phyloP scores from a whole-genome alignment of 1,140 invertebrate genomes.

The Ceratina australensis region DNA sequence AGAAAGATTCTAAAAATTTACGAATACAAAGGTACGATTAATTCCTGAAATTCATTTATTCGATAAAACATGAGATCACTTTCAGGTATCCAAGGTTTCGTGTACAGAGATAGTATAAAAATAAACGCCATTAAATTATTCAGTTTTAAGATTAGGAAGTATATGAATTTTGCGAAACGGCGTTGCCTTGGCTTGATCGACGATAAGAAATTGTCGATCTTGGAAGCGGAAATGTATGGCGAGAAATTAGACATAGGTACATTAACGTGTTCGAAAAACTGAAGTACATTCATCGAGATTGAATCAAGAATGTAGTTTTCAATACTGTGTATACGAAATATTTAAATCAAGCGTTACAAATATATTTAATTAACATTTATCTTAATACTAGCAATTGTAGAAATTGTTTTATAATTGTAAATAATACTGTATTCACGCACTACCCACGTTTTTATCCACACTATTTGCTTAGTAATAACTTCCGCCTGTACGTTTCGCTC shows the following conservation, averaged over 20 bases:
- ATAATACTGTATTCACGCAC: neutral
- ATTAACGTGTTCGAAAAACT: conserved; percentile 55
- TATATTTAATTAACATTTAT: neutral
- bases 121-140: conserved; percentile 60
- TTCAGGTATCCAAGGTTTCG: conserved; percentile 66
- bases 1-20: conserved; percentile 60
- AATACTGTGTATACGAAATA: neutral
- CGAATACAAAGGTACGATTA: conserved; percentile 64
- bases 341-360: neutral
- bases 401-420: neutral
- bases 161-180: conserved; percentile 53
- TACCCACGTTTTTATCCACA: neutral
- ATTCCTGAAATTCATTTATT: neutral
- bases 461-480: conserved; percentile 15
- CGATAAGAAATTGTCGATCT: conserved; percentile 69
- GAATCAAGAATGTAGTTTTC: neutral
- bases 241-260: conserved; percentile 67
- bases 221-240: conserved; percentile 77
- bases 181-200: conserved; percentile 57
- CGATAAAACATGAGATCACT: neutral
- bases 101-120: conserved; percentile 60
- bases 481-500: conserved; percentile 64
- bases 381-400: neutral
- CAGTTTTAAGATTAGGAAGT: conserved; percentile 49
- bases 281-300: conserved; percentile 9